These are phyloP conservation scores for Myotis vivesi DNA, from an alignment of 2,797 vertebrate species.

Conservation along the genomic window DNA sequence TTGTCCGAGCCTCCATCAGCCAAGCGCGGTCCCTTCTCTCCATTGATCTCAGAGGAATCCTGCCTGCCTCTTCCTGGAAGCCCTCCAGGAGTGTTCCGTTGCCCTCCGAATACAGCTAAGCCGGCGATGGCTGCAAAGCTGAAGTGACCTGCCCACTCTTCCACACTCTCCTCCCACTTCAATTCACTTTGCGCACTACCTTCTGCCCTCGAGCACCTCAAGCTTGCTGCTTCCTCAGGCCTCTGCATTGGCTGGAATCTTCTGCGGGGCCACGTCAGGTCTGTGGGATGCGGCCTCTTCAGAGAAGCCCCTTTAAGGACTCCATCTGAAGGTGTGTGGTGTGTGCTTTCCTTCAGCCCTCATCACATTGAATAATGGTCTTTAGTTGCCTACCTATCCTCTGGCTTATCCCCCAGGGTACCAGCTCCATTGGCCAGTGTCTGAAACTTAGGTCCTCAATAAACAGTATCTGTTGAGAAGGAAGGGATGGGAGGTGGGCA, in stretches of 20 bases:
- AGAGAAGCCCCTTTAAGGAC: neutral
- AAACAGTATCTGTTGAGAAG: neutral
- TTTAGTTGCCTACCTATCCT: neutral
- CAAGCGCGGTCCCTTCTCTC: neutral
- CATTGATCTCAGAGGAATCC: neutral
- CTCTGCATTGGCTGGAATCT: neutral
- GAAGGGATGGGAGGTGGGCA: neutral
- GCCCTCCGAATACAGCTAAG: neutral
- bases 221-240: neutral
- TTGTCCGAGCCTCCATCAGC: too few relatives aligned
- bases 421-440: accelerated
- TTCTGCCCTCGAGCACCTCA: accelerated
- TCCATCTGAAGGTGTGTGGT: neutral
- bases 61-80: neutral
- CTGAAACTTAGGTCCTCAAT: neutral
- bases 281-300: neutral
- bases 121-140: accelerated
- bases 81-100: too few relatives aligned
- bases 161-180: too few relatives aligned
- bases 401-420: neutral
- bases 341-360: neutral
- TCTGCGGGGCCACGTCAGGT: neutral
- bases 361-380: too few relatives aligned
- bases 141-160: neutral
- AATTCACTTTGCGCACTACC: accelerated